These are phyloP conservation scores for Eupithecia dodoneata DNA, from an alignment of 2,888 invertebrate species.

Conservation along the genomic window DNA sequence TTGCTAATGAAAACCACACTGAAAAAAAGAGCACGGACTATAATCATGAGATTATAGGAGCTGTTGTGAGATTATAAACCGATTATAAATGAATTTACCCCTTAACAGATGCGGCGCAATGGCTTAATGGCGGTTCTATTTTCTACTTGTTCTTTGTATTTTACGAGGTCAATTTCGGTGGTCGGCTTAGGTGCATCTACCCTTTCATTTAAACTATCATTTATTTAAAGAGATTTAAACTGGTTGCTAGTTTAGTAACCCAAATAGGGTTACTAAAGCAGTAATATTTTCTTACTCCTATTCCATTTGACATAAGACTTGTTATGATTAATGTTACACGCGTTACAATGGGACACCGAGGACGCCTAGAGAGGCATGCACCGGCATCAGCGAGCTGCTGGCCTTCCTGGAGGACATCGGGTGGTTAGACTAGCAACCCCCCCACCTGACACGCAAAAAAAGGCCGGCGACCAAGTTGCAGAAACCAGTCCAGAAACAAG, in stretches of 20 bases:
- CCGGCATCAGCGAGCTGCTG: too few species aligned
- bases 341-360: too few species aligned
- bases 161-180: conserved; percentile 20
- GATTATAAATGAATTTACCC: conserved; percentile 81
- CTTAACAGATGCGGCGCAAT: conserved; percentile 65
- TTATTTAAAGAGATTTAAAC: conserved; percentile 16
- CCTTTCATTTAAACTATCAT: conserved; percentile 15
- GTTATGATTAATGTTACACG: too few species aligned
- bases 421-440: too few species aligned
- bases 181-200: conserved; percentile 18
- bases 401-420: too few species aligned
- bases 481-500: too few species aligned
- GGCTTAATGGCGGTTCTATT: conserved; percentile 63
- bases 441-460: too few species aligned
- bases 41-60: conserved; percentile 79
- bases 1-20: conserved; percentile 77
- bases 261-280: too few species aligned
- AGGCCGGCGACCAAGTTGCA: too few species aligned
- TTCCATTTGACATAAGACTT: too few species aligned
- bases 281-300: background rate
- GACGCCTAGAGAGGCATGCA: too few species aligned
- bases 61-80: conserved; percentile 68
- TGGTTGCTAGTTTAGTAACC: conserved; percentile 20
- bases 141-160: conserved; percentile 26
- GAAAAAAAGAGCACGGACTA: conserved; percentile 74